Evolutionary conservation across 1,140 invertebrate genomes (phyloP), one percentile per base, ranked within the genome.

Genomic region (Nixonia krombeini): DNA sequence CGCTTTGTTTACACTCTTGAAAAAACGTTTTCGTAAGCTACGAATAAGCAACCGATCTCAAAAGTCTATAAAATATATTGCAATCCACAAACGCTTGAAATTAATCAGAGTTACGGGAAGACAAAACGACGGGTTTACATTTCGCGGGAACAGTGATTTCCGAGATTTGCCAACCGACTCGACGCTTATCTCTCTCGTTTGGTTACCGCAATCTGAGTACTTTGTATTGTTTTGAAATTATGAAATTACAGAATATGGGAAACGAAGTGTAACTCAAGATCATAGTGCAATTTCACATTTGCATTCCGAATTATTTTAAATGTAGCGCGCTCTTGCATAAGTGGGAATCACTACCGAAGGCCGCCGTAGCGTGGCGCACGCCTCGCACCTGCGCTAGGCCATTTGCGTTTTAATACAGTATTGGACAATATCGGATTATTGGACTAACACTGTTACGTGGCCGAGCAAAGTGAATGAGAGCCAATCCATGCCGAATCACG

Each of bases 331-430:
- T 70, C 67, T 64, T 65, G 57, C 57, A 42, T 57, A 52, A 52
- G 62, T 50, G 45, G 45, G 44, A 51, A 59, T 64, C 59, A 69
- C 64, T 69, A 69, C 44, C 41, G 51, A 59, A 52, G 59, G 35
- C 65, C 49, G 52, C 52, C 31, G 59, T 59, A 56, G 46, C 59
- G 25, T 37, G 51, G 7, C 59, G 13, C 51, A 51, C 29, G 50
- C 29, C 28, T 29, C 47, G 49, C 55, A 49, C 49, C 56, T 42
- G 52, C 37, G 55, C 52, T 57, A 55, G 49, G 15, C 55, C 45
- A 67, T 67, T 66, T 56, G 45, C 50, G 53, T 72, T 76, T 76
- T 72, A 74, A 72, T 68, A 58, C 64, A 35, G 37, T 47, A 65
- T 72, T 52, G 38, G 44, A 35, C 44, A 61, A 59, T 63, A 73